Evolutionary conservation across 2,797 vertebrate species (phyloP).

Genomic region (Ceryle rudis): DNA sequence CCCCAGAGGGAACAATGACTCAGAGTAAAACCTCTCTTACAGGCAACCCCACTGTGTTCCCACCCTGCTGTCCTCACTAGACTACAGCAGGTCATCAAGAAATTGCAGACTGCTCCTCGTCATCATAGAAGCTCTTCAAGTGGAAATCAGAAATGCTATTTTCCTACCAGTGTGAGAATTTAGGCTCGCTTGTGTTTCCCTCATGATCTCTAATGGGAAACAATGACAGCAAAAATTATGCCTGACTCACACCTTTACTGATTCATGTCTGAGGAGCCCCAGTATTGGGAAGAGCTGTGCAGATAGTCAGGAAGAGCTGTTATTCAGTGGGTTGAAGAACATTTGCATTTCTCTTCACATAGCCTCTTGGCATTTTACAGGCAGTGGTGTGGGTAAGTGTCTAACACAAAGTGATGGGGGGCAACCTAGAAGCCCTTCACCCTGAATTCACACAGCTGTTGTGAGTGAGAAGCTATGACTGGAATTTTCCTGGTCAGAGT

Average conservation of each 20-base stretch:
- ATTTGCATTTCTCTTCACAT: not conserved
- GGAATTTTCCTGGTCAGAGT: not conserved
- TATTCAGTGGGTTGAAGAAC: not conserved
- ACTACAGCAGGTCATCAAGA: not conserved
- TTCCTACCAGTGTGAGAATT: not conserved
- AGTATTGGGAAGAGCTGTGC: not conserved
- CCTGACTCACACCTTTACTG: slow-evolving; percentile 21
- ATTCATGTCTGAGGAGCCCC: not conserved
- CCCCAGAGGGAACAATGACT: not conserved
- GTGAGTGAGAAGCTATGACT: not conserved
- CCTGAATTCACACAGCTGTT: not conserved
- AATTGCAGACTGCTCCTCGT: not conserved
- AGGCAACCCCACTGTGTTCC: not conserved
- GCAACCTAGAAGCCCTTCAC: not conserved
- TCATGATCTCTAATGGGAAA: not conserved
- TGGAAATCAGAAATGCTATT: not conserved
- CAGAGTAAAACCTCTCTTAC: not conserved
- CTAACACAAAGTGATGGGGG: not conserved
- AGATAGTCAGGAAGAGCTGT: not conserved
- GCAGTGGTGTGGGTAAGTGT: not conserved
- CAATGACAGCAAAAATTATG: not conserved
- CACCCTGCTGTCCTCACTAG: not conserved
- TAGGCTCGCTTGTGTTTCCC: not conserved
- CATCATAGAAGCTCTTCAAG: not conserved
- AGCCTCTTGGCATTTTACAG: not conserved